These are phyloP conservation scores for Drosophila pruinosa DNA, from an alignment of 1,140 invertebrate species.

Conservation along the genomic window DNA sequence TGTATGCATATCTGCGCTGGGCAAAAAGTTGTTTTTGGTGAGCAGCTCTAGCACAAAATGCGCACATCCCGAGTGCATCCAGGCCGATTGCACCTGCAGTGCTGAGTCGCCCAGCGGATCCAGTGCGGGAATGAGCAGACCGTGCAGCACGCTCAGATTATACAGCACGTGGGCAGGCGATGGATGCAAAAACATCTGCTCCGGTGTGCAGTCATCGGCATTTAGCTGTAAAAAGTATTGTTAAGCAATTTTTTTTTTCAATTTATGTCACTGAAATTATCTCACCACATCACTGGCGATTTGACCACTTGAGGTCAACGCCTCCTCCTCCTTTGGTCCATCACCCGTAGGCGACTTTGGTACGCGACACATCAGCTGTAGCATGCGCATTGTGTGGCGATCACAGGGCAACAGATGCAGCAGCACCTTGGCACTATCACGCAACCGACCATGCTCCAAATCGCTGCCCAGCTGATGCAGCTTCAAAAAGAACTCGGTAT, in stretches of 20 bases:
- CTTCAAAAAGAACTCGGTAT: conserved; percentile 95
- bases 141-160: conserved; percentile 91
- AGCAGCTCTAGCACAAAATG: conserved; percentile 92
- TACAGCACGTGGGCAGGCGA: conserved; percentile 92
- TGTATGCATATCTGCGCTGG: conserved; percentile 91
- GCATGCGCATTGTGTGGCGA: conserved; percentile 87
- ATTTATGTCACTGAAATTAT: not conserved
- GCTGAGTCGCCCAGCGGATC: conserved; percentile 92
- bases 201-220: conserved; percentile 85
- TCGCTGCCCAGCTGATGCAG: conserved; percentile 94
- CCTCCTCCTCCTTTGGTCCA: conserved; percentile 48
- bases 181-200: conserved; percentile 89
- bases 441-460: conserved; percentile 89
- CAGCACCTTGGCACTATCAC: conserved; percentile 93
- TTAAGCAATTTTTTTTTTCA: not conserved
- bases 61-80: conserved; percentile 88
- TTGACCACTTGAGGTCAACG: conserved; percentile 36
- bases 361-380: conserved; percentile 85
- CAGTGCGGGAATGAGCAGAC: conserved; percentile 94
- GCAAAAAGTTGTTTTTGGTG: conserved; percentile 94
- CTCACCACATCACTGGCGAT: conserved; percentile 9
- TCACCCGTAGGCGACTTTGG: conserved; percentile 45
- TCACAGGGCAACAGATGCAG: conserved; percentile 96
- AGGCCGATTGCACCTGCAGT: conserved; percentile 94
- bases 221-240: conserved; percentile 33